Percentiles rank a stretch among this genome's conserved stretches.
phyloP scores from a whole-genome alignment of 2,888 invertebrate genomes.

The Drosophila rellima region DNA sequence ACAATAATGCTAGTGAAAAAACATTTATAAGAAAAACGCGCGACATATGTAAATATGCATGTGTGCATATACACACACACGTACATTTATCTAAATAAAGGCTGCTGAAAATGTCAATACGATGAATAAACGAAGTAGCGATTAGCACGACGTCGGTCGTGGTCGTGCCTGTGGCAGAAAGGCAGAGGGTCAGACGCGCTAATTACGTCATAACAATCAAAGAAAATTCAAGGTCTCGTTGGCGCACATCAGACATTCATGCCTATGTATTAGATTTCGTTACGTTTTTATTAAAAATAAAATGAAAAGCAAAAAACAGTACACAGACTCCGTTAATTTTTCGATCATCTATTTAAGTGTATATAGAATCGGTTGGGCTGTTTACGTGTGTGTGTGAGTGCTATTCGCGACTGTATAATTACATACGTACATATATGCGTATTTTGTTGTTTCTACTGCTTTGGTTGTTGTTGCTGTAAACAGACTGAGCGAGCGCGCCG shows the following conservation, averaged over 20 bases:
- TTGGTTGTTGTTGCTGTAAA: conserved; percentile 63
- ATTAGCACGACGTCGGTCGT: conserved; percentile 72
- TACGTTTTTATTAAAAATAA: conserved; percentile 78
- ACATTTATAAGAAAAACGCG: conserved; percentile 62
- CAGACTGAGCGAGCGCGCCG: conserved; percentile 54
- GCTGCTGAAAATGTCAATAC: conserved; percentile 78
- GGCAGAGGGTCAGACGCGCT: conserved; percentile 69
- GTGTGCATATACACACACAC: conserved; percentile 13
- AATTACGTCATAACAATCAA: conserved; percentile 85
- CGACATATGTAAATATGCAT: conserved; percentile 54
- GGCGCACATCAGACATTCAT: conserved; percentile 54
- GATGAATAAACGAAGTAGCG: conserved; percentile 78
- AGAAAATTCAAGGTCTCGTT: conserved; percentile 85
- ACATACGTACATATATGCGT: conserved; percentile 51
- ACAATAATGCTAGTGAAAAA: conserved; percentile 9
- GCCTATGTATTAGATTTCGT: conserved; percentile 78
- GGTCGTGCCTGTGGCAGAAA: conserved; percentile 52
- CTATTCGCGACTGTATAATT: conserved; percentile 72
- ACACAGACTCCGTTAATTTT: conserved; percentile 49
- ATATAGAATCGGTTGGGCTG: conserved; percentile 35
- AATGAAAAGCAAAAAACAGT: conserved; percentile 59
- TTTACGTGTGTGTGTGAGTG: conserved; percentile 45
- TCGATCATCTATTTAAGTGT: conserved; percentile 37
- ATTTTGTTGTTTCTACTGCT: conserved; percentile 54
- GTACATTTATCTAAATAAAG: conserved; percentile 59